These are phyloP conservation scores for Saccostrea echinata DNA, from an alignment of 1,140 invertebrate species.

Conservation along the genomic window DNA sequence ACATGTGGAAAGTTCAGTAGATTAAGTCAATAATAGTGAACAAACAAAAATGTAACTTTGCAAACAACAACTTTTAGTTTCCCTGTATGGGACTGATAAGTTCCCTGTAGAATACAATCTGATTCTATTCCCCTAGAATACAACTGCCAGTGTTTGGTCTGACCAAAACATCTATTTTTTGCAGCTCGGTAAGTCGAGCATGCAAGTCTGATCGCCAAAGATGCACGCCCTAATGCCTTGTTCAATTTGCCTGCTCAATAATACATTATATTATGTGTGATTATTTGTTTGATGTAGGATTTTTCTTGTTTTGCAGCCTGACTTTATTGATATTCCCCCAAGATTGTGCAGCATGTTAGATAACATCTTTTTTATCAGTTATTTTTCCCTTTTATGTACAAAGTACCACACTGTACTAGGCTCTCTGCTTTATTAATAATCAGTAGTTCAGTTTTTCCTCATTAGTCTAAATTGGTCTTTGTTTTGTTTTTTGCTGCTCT, in stretches of 20 bases:
- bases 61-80: not conserved
- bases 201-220: constrained; percentile 12
- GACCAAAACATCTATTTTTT: constrained; percentile 16
- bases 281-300: constrained; percentile 14
- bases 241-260: constrained; percentile 10
- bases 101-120: constrained; percentile 21
- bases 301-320: constrained; percentile 8
- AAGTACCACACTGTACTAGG: not conserved
- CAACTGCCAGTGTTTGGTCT: constrained; percentile 55
- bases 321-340: not conserved
- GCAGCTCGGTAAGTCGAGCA: constrained; percentile 50
- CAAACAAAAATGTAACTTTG: not conserved
- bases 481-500: not conserved
- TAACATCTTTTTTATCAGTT: constrained; percentile 24
- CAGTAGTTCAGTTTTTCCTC: not conserved
- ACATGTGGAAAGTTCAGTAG: not conserved
- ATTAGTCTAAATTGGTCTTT: not conserved
- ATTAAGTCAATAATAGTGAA: not conserved
- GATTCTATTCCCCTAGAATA: constrained; percentile 48
- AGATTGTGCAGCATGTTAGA: constrained; percentile 23
- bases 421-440: constrained; percentile 8
- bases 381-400: not conserved
- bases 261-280: constrained; percentile 27
- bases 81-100: not conserved
- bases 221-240: not conserved